phyloP scores from a whole-genome alignment of 2,113 vertebrate species.

The Prochilodus magdalenae region DNA sequence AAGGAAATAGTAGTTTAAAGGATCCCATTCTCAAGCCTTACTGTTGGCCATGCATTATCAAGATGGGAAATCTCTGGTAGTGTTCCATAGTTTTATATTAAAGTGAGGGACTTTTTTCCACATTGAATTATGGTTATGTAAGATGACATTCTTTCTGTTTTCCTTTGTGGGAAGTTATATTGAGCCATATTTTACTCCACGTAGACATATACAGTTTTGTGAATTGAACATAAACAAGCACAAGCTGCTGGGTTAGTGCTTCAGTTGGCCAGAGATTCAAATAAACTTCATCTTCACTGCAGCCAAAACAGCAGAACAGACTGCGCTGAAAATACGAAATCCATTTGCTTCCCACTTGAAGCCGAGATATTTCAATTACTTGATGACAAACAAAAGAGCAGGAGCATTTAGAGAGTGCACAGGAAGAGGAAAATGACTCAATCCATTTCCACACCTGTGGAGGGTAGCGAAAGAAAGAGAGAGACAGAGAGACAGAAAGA shows the following conservation, averaged over 20 bases:
- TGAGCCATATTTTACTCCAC: background rate
- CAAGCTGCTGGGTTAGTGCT: background rate
- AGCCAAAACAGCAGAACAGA: conserved; percentile 18
- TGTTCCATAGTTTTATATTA: no score
- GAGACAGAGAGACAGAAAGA: background rate
- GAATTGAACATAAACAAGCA: background rate
- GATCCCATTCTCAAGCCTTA: no score
- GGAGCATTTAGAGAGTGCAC: conserved; percentile 7
- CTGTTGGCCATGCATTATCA: no score
- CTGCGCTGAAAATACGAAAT: conserved; percentile 11
- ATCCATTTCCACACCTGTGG: conserved; percentile 25
- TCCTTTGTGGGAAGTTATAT: background rate
- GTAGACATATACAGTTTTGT: background rate
- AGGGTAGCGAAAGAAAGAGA: conserved; percentile 2
- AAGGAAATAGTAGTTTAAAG: no score
- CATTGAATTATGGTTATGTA: no score
- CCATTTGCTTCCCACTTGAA: conserved; percentile 13
- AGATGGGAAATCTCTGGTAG: no score
- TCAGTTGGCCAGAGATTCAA: background rate
- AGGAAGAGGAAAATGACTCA: conserved; percentile 15
- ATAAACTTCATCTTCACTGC: background rate
- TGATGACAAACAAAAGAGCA: conserved; percentile 27
- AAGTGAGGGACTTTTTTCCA: no score
- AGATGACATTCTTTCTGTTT: background rate
- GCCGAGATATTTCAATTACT: conserved; percentile 5